Evolutionary conservation across 1,140 invertebrate genomes (phyloP), one percentile per base, ranked within the genome.

Genomic region (Drosophila lacertosa): DNA sequence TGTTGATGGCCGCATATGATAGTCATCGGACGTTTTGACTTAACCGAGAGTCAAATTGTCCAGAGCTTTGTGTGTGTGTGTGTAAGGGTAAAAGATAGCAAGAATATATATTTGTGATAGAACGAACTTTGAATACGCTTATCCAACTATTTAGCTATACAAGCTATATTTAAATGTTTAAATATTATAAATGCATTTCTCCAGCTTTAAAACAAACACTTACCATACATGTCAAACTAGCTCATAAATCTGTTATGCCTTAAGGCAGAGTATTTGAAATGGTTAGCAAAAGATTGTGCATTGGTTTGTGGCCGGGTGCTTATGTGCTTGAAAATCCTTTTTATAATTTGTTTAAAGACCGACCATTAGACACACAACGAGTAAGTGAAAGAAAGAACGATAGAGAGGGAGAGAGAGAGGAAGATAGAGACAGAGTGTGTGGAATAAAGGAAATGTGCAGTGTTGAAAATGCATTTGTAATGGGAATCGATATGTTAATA

Each of bases 1-100:
- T 84, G 82, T 86, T 86, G 82, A 88, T 83, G 80, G 80, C 80
- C 80, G 76, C 63, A 73, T 58, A 83, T 79, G 80, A 83, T 84
- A 88, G 77, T 77, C 73, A 86, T 84, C 81, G 59, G 64, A 58
- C 55, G 55, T 55, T 67, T 59, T 72, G 47, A 29, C 64, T 60
- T 57, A 15, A 45, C 67, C 60, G 37, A 44, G 26, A 64, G 59
- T 64, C 62, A 65, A 71, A 71, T 58, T 71, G 66, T 69, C 42
- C 59, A 44, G 26, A 42, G 59, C 26, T 51, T 1, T 20, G 15
- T 51, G 1, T 37, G 13, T 29, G 11, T 24, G 32, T 51, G 24
- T 51, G 32, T 9, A n/a, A 18, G 13, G 32, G 22, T 9, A 57
- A 58, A 62, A 22, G 32, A 20, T 22, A 35, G 22, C 20, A 33